Conservation (phyloP, 2,113 vertebrate genomes). For the Conger conger region DNA sequence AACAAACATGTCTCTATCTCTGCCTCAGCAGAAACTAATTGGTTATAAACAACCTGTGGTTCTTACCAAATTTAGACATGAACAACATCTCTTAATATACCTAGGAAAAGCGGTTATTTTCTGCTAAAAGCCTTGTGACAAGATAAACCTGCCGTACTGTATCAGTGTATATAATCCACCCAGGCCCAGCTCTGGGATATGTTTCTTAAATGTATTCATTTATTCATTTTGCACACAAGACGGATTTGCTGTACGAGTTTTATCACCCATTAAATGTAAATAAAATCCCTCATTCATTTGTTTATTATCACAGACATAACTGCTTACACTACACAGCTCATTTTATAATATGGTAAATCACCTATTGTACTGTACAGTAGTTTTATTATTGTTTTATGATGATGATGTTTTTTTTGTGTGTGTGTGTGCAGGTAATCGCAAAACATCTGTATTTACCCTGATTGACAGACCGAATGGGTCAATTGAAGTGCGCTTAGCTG, state of each 20-base stretch:
- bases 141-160: not conserved
- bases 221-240: not conserved
- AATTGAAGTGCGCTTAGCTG: not conserved
- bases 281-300: not conserved
- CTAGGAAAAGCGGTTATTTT: not conserved
- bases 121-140: not conserved
- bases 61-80: not conserved
- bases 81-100: not conserved
- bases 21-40: not conserved
- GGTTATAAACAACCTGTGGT: not conserved
- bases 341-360: not conserved
- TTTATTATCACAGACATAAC: too few relatives aligned
- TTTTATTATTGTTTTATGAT: not conserved
- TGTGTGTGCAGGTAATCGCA: not conserved
- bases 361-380: too few relatives aligned
- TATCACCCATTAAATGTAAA: not conserved
- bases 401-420: not conserved
- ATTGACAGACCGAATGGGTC: slow-evolving; percentile 8
- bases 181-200: not conserved
- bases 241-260: not conserved
- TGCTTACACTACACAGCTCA: too few relatives aligned
- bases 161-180: not conserved
- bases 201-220: not conserved
- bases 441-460: not conserved
- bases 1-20: not conserved